These are phyloP conservation scores for Sipha flava DNA, from an alignment of 1,140 invertebrate genomes.

Conservation along the genomic window DNA sequence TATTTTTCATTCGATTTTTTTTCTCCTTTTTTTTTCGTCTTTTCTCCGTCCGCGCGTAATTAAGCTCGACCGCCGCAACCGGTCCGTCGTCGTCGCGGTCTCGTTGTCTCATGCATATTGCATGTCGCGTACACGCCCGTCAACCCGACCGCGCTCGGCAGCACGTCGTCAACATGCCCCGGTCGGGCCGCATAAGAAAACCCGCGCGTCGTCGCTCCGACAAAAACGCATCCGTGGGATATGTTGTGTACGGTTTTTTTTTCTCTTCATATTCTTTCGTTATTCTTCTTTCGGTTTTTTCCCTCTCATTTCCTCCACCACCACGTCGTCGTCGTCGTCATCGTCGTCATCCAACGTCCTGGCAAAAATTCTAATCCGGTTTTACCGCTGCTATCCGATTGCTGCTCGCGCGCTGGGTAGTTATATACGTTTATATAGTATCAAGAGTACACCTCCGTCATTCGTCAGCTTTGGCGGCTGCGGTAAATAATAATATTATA, in stretches of 20 bases:
- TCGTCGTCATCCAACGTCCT: no score
- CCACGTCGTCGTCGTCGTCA: no score
- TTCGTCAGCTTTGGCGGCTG: no score
- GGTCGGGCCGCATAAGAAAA: not conserved
- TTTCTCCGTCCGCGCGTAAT: not conserved
- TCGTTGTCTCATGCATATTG: slow-evolving; percentile 24
- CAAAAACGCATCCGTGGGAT: slow-evolving; percentile 14
- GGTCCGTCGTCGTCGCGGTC: not conserved
- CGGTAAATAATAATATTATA: no score
- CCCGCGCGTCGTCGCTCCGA: no score
- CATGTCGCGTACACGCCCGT: slow-evolving; percentile 11
- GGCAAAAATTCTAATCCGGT: not conserved
- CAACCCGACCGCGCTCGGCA: not conserved
- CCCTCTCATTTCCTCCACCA: not conserved
- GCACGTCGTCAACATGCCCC: not conserved
- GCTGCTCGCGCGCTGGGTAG: no score
- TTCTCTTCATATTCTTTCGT: not conserved
- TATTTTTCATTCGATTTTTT: not conserved
- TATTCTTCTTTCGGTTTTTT: not conserved
- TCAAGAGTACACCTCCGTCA: no score
- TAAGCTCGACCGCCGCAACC: not conserved
- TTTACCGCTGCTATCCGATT: no score
- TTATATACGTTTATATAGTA: no score
- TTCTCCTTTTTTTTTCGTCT: not conserved
- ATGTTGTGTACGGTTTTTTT: not conserved